Evolutionary conservation across 2,888 invertebrate genomes (phyloP), one percentile per base, ranked within the genome.

Genomic region (Diarsia brunnea): DNA sequence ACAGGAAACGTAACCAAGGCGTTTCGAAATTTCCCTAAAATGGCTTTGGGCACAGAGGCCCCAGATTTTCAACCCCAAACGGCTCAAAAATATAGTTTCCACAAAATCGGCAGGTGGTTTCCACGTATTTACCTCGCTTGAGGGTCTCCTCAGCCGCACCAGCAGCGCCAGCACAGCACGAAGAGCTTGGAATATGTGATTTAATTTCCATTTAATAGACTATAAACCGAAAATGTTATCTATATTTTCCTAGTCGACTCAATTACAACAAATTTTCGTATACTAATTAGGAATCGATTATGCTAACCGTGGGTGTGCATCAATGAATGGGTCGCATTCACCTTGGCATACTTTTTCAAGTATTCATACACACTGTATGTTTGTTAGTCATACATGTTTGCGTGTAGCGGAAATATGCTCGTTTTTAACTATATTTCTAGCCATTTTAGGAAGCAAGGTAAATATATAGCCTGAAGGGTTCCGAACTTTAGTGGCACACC

Each of bases 331-430:
- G 74, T 66, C 53, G 19, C 38, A 69, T 14, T 66, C 8, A 79
- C 86, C 86, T 86, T 86, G 86, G 73, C 86, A 86, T 86, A 78
- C 72, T 83, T 86, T 55, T 67, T 43, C 21, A 76, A 70, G 65
- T 68, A 80, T 75, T 82, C 79, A 84, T 70, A 73, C 72, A 65
- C 55, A 65, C 60, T 53, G n/a, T 60, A 12, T 70, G 64, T 45
- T 60, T 68, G 21, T 84, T 82, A 75, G 68, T 80, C 81, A 82
- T 21, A 64, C 19, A 47, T 21, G 31, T 24, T 53, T 24, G 31
- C 21, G 43, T 55, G 12, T 60, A 43, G 53, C 81, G 67, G 75
- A 67, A 67, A 81, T 75, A 51, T 64, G 0, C 7, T 65, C 31
- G 5, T 16, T 51, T n/a, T 12, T n/a, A 49, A 47, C 12, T 31